Percentiles rank a stretch among this genome's conserved stretches.
Conservation (phyloP, 2,113 vertebrate genomes). For the Phaethornis superciliosus region DNA sequence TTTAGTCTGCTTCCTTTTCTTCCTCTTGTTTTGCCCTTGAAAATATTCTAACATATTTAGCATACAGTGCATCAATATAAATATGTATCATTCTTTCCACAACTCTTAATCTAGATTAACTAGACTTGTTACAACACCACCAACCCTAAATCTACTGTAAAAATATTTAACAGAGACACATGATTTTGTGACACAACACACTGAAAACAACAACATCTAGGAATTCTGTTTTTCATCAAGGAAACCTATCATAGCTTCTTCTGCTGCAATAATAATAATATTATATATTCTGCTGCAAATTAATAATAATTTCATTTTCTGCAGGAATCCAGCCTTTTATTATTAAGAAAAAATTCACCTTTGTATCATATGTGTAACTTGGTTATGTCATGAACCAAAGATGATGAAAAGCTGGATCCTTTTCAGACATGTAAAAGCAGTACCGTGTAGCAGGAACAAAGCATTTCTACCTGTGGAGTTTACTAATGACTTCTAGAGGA, state of each 20-base stretch:
- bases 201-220: neutral
- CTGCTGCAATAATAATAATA: neutral
- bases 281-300: neutral
- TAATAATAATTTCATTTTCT: conserved; percentile 52
- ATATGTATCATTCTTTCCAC: neutral
- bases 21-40: accelerated
- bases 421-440: conserved; percentile 43
- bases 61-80: neutral
- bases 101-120: neutral
- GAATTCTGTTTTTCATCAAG: neutral
- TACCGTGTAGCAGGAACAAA: conserved; percentile 8
- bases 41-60: neutral
- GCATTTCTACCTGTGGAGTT: conserved; percentile 24
- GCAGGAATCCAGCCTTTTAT: conserved; percentile 42
- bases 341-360: conserved; percentile 45
- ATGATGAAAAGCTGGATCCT: conserved; percentile 36
- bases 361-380: neutral
- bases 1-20: neutral
- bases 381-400: conserved; percentile 38
- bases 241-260: conserved; percentile 19
- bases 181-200: neutral
- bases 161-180: neutral
- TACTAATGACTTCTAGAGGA: conserved; percentile 38
- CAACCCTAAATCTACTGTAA: accelerated
- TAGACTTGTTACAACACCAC: neutral